Evolutionary conservation across 2,888 invertebrate species (phyloP).

Genomic region (Hyalella azteca): DNA sequence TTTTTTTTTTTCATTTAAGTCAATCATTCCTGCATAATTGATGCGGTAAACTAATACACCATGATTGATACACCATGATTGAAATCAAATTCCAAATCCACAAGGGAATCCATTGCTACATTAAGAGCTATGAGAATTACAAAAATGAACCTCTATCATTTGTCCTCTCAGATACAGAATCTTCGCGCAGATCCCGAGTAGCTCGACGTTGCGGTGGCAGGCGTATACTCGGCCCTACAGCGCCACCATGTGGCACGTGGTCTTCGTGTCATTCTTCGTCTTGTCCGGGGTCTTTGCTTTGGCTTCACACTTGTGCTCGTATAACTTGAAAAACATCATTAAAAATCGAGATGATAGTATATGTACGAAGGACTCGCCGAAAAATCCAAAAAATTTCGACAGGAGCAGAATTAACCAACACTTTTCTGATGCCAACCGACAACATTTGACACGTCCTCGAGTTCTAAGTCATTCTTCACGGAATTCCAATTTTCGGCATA

Average conservation of each 20-base stretch:
- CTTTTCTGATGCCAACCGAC: neutral
- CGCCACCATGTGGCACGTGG: constrained; percentile 33
- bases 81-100: too few relatives aligned
- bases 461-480: neutral
- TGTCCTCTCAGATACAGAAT: constrained; percentile 54
- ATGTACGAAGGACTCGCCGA: neutral
- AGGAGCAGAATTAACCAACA: too few relatives aligned
- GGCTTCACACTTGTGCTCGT: neutral
- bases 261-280: constrained; percentile 25
- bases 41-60: too few relatives aligned
- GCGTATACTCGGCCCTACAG: constrained; percentile 51
- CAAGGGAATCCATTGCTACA: too few relatives aligned
- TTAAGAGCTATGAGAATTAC: too few relatives aligned
- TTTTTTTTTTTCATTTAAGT: too few relatives aligned
- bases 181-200: constrained; percentile 42
- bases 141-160: too few relatives aligned
- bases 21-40: too few relatives aligned
- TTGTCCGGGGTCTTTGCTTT: neutral
- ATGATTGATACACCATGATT: too few relatives aligned
- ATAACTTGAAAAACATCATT: neutral
- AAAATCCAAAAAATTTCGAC: too few relatives aligned
- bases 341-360: too few relatives aligned
- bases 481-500: neutral
- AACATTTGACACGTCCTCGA: neutral
- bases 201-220: constrained; percentile 37